Evolutionary conservation across 1,140 invertebrate species (phyloP).

Genomic region (Ooceraea biroi): DNA sequence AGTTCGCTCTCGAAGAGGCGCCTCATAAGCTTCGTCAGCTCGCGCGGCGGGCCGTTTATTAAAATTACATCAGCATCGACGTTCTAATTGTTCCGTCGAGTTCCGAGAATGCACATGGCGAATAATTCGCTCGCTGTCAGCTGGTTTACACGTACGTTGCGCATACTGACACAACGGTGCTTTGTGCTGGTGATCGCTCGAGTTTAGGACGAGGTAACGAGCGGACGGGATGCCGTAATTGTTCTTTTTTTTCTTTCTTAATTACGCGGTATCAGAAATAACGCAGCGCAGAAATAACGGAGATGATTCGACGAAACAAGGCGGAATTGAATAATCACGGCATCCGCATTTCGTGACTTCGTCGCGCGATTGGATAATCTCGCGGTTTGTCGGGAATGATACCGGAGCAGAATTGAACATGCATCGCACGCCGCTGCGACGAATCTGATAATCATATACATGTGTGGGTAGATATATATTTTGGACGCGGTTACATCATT

Average conservation of each 20-base stretch:
- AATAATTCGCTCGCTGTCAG: constrained; percentile 61
- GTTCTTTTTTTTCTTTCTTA: neutral
- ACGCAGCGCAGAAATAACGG: too few relatives aligned
- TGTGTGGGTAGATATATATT: neutral
- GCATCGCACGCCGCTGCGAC: neutral
- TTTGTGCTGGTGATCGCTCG: constrained; percentile 4
- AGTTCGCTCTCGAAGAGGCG: neutral
- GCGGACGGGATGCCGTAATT: neutral
- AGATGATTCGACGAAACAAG: neutral
- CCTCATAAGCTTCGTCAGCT: neutral
- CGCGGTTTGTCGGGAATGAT: constrained; percentile 21
- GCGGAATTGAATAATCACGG: neutral
- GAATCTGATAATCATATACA: constrained; percentile 30
- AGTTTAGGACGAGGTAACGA: constrained; percentile 12
- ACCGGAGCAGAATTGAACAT: constrained; percentile 6
- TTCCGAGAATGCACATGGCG: constrained; percentile 50
- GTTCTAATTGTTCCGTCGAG: constrained; percentile 64
- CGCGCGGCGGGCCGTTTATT: neutral
- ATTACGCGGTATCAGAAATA: neutral
- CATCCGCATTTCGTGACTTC: neutral
- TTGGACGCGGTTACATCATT: constrained; percentile 35
- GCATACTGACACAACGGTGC: constrained; percentile 10
- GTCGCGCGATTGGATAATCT: constrained; percentile 35
- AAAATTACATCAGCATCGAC: constrained; percentile 60
- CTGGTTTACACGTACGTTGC: constrained; percentile 4